Conservation (phyloP, 2,888 invertebrate species). For the Bruchidius siliquastri region DNA sequence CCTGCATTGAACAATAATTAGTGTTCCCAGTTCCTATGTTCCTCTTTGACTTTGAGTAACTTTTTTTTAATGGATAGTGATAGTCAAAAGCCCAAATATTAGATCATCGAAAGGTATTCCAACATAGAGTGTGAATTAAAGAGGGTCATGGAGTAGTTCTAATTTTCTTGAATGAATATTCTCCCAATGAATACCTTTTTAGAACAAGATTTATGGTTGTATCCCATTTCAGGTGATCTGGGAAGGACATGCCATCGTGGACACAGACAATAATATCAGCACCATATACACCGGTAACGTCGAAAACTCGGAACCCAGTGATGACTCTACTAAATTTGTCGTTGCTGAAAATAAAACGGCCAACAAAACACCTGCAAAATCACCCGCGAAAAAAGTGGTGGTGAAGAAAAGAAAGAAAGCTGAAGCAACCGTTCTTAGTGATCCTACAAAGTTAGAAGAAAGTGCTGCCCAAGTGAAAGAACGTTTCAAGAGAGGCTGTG, state of each 20-base stretch:
- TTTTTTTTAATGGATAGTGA: too few relatives aligned
- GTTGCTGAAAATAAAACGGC: conserved; percentile 30
- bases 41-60: too few relatives aligned
- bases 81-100: too few relatives aligned
- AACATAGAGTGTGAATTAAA: too few relatives aligned
- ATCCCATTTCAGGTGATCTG: conserved; percentile 55
- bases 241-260: conserved; percentile 63
- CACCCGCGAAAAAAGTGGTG: conserved; percentile 42
- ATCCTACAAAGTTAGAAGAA: conserved; percentile 65
- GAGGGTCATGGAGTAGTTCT: too few relatives aligned
- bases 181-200: too few relatives aligned
- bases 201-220: conserved; percentile 5
- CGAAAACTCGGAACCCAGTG: conserved; percentile 25
- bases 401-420: conserved; percentile 53
- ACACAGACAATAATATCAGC: conserved; percentile 44
- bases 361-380: conserved; percentile 48
- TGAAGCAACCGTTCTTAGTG: conserved; percentile 40
- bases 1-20: too few relatives aligned
- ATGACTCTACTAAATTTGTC: conserved; percentile 16
- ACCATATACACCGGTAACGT: conserved; percentile 38
- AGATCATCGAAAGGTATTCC: too few relatives aligned
- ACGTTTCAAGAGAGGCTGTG: conserved; percentile 67
- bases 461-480: conserved; percentile 65
- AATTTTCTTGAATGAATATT: too few relatives aligned
- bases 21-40: too few relatives aligned